Percentiles rank a stretch among this genome's conserved stretches.
Evolutionary conservation across 2,888 invertebrate species (phyloP).

Genomic region (Eupithecia dodoneata): DNA sequence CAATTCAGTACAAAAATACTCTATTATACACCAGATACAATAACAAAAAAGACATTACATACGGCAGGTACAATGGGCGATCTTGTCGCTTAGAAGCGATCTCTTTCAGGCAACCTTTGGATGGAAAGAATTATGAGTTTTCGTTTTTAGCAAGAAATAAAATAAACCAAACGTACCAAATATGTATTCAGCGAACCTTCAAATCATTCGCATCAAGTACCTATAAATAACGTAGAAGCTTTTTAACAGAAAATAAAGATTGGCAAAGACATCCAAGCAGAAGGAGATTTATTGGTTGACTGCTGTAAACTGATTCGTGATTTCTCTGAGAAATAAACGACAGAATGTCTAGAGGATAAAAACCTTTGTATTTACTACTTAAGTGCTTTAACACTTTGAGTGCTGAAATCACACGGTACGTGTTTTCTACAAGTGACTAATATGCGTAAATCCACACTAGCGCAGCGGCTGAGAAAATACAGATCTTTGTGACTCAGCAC

Average conservation of each 20-base stretch:
- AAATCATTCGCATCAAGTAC: conserved; percentile 24
- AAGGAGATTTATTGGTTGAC: conserved; percentile 63
- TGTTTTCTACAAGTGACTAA: too few relatives aligned
- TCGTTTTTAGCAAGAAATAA: neutral
- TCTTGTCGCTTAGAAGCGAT: too few relatives aligned
- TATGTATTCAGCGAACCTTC: conserved; percentile 12
- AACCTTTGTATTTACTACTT: neutral
- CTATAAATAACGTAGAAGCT: conserved; percentile 53
- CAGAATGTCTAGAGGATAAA: neutral
- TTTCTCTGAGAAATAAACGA: neutral
- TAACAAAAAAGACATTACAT: too few relatives aligned
- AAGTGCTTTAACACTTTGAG: too few relatives aligned
- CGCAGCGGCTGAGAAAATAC: too few relatives aligned
- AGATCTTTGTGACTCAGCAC: too few relatives aligned
- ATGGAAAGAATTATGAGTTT: neutral
- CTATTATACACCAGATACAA: too few relatives aligned
- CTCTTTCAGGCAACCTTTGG: too few relatives aligned
- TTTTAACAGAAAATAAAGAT: conserved; percentile 70
- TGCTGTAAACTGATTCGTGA: conserved; percentile 57
- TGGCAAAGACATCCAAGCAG: conserved; percentile 66
- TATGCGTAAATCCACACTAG: too few relatives aligned
- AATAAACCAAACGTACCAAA: neutral
- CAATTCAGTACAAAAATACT: too few relatives aligned
- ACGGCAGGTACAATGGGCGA: too few relatives aligned
- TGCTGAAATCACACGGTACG: too few relatives aligned